Conservation (phyloP, 2,113 vertebrate genomes). For the Paedocypris sp. region DNA sequence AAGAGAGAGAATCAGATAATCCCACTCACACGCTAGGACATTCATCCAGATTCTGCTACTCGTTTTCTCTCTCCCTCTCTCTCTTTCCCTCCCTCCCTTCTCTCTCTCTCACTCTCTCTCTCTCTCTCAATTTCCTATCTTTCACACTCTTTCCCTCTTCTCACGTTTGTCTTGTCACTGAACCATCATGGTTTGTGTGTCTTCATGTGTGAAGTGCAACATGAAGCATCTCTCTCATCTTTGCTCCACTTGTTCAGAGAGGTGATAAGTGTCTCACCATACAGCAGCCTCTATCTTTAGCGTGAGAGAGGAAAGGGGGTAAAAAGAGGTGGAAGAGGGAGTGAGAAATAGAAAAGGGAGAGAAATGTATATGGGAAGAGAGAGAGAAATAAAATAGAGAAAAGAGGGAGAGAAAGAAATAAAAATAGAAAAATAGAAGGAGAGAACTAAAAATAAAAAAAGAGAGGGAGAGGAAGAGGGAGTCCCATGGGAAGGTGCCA, state of each 20-base stretch:
- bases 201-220: background rate
- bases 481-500: slow-evolving; percentile 55
- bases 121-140: background rate
- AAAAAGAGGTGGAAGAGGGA: too few species aligned
- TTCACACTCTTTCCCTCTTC: slow-evolving; percentile 19
- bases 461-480: slow-evolving; percentile 53
- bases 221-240: slow-evolving; percentile 16
- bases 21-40: slow-evolving; percentile 49
- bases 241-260: slow-evolving; percentile 59
- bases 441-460: too few species aligned
- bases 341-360: too few species aligned
- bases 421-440: too few species aligned
- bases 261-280: slow-evolving; percentile 64
- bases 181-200: slow-evolving; percentile 22
- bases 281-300: slow-evolving; percentile 57
- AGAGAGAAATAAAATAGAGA: too few species aligned
- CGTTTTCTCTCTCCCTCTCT: slow-evolving; percentile 1
- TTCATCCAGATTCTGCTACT: background rate
- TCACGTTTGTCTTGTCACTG: background rate
- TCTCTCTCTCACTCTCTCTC: slow-evolving; percentile 1
- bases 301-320: too few species aligned
- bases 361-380: too few species aligned
- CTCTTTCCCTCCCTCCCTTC: background rate
- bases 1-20: slow-evolving; percentile 49
- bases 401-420: too few species aligned